Percentiles rank a stretch among this genome's conserved stretches.
Evolutionary conservation across 2,888 invertebrate genomes (phyloP).

Genomic region (Trissonchulus latispiculum): DNA sequence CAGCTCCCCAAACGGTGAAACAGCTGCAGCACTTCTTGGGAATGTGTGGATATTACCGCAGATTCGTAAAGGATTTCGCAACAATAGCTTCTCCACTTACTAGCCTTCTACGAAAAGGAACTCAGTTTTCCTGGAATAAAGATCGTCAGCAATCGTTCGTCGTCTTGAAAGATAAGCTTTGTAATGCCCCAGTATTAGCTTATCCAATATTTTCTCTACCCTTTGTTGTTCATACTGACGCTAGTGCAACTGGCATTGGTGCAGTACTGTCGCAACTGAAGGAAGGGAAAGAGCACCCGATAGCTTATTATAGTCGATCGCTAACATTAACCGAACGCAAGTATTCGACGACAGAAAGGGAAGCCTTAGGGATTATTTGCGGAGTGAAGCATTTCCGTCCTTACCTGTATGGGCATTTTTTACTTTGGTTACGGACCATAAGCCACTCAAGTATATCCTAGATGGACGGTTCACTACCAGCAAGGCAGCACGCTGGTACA

Average conservation of each 20-base stretch:
- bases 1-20: constrained; percentile 7
- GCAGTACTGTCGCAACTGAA: neutral
- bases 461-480: neutral
- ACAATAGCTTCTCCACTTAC: constrained; percentile 5
- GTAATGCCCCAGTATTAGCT: neutral
- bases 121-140: neutral
- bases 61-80: constrained; percentile 9
- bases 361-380: constrained; percentile 26
- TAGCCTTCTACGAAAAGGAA: neutral
- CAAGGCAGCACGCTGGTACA: neutral
- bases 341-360: constrained; percentile 24
- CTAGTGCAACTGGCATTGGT: neutral
- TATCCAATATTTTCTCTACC: neutral
- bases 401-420: constrained; percentile 2
- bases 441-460: constrained; percentile 19
- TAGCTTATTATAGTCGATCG: constrained; percentile 24
- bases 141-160: neutral
- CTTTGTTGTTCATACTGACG: neutral
- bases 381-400: constrained; percentile 22
- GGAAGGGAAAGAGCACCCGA: constrained; percentile 6
- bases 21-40: constrained; percentile 17
- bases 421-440: constrained; percentile 20
- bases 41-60: constrained; percentile 19
- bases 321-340: constrained; percentile 23
- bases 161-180: neutral